Conservation (phyloP, 92 coral and sea anemone species). For the Muricea muricata region DNA sequence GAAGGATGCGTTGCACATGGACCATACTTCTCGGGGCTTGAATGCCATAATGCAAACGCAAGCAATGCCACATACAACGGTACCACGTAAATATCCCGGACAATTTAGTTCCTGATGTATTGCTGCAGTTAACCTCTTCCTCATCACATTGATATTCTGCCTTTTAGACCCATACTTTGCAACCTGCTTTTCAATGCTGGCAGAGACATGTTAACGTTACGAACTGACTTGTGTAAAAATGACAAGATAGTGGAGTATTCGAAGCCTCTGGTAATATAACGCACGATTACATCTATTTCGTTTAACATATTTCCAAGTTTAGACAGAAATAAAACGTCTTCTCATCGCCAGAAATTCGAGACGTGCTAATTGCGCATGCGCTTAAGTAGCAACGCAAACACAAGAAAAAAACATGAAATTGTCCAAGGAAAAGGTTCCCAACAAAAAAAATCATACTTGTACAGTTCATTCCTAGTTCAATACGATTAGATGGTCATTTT, state of each 20-base stretch:
- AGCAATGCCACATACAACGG: neutral
- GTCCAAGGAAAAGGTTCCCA: no score
- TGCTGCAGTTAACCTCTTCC: neutral
- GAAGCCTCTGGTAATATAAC: neutral
- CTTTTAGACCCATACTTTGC: conserved; percentile 1
- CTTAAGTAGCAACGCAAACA: no score
- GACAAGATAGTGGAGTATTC: conserved; percentile 2
- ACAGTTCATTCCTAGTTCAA: no score
- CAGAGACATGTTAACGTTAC: neutral
- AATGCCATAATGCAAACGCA: neutral
- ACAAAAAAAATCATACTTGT: no score
- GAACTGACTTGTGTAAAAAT: neutral
- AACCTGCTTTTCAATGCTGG: conserved; percentile 2
- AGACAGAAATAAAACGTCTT: neutral
- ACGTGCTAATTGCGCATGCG: no score
- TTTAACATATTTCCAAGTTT: conserved; percentile 3
- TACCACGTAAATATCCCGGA: neutral
- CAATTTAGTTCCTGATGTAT: neutral
- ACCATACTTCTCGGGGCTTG: conserved; percentile 24
- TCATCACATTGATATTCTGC: neutral
- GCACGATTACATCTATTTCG: neutral
- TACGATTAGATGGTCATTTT: no score
- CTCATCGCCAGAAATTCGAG: no score
- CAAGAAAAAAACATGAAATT: no score
- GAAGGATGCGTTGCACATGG: neutral